Evolutionary conservation across 2,888 invertebrate species (phyloP).

Genomic region (Oligia fasciuncula): DNA sequence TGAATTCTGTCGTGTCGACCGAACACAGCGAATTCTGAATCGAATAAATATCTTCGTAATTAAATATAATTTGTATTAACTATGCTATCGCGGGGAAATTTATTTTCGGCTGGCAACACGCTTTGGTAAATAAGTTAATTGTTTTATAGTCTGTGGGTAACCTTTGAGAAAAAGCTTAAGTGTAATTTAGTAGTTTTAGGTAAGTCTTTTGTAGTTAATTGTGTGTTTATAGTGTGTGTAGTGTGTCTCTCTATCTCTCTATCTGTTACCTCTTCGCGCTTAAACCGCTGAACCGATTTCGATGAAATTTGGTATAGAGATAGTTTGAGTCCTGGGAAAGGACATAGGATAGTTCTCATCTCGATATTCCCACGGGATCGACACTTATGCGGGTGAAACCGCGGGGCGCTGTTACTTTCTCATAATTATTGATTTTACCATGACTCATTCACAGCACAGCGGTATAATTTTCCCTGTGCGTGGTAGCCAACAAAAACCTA

Average conservation of each 20-base stretch:
- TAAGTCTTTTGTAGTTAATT: slow-evolving; percentile 1
- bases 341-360: no score
- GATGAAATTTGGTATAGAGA: no score
- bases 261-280: no score
- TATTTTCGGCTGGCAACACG: slow-evolving; percentile 54
- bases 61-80: slow-evolving; percentile 79
- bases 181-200: slow-evolving; percentile 14
- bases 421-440: neutral
- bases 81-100: slow-evolving; percentile 62
- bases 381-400: no score
- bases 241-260: no score
- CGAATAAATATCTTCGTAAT: slow-evolving; percentile 79
- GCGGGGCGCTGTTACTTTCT: no score
- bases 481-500: slow-evolving; percentile 8
- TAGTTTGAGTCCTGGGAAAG: no score
- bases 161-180: slow-evolving; percentile 19
- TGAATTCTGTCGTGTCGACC: slow-evolving; percentile 80
- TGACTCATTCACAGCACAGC: neutral
- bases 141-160: slow-evolving; percentile 27
- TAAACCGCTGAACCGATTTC: no score
- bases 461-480: neutral
- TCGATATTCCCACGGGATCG: no score
- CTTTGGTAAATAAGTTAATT: slow-evolving; percentile 56
- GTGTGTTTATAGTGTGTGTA: no score
- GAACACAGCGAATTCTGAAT: slow-evolving; percentile 67